Conservation (phyloP, 2,888 invertebrate genomes). For the Odontothrips loti region DNA sequence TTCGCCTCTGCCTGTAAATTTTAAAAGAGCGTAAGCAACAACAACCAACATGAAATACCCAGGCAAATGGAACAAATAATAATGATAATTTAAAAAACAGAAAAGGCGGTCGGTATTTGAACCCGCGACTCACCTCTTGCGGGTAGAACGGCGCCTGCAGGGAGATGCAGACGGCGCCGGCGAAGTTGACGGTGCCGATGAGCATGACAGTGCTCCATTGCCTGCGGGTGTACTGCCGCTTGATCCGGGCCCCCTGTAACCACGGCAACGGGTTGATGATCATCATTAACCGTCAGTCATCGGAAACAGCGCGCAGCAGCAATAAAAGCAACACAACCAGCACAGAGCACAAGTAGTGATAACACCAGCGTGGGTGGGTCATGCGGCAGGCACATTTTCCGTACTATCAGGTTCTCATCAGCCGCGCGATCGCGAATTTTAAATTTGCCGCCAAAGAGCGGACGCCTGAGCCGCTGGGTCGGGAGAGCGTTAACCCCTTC, state of each 20-base stretch:
- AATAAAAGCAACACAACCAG: too few species aligned
- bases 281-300: too few species aligned
- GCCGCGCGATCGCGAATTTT: too few species aligned
- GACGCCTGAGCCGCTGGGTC: too few species aligned
- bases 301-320: too few species aligned
- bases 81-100: background rate
- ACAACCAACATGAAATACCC: background rate
- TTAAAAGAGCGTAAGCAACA: constrained; percentile 14
- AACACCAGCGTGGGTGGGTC: too few species aligned
- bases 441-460: too few species aligned
- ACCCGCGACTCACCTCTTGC: constrained; percentile 42
- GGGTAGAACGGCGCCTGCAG: constrained; percentile 51
- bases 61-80: background rate
- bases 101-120: constrained; percentile 13
- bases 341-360: too few species aligned
- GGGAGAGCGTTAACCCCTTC: too few species aligned
- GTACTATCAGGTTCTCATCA: too few species aligned
- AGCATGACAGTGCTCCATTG: constrained; percentile 45
- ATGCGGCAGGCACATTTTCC: too few species aligned
- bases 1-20: constrained; percentile 47
- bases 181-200: constrained; percentile 47
- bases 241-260: background rate
- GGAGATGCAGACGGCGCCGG: constrained; percentile 48
- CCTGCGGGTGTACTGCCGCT: constrained; percentile 36
- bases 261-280: too few species aligned